Base-by-base conservation (phyloP, 2,888 invertebrate species). In the Drosophila tanythrix region DNA sequence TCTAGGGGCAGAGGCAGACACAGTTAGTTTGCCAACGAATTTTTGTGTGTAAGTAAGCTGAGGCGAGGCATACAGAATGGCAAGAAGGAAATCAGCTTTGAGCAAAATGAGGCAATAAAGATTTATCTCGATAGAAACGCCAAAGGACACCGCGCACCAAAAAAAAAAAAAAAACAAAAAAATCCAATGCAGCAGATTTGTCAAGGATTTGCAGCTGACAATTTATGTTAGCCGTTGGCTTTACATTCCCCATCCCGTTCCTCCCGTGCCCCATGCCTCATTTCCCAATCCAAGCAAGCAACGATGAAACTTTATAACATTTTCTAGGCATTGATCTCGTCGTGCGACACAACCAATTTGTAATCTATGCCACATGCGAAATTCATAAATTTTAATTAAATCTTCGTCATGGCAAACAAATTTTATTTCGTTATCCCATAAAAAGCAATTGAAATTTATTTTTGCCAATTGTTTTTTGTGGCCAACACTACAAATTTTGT, bases 101-200 rank as follows among this genome's bases (percentile, higher is more conserved):
- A 81, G 88, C 86, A 78, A 83, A 89, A 89, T 89, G 88, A 85
- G 88, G 81, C 86, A 88, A 88, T 89, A 88, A 88, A 88, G 89
- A 88, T 88, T 88, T 88, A 88, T 89, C 80, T 89, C 43, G 43
- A 63, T 65, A 48, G 50, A 52, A 57, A 71, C 71, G 65, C 65
- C 46, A 72, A 75, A 75, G 74, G 72, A 82, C 68, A 73, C 66
- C 80, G 80, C 70, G 73, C 25, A 15, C 58, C 70, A 46, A 64
- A 71, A 59, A 31, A 2, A 31, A 69, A 50, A 25, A 21, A 1
- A 21, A 6, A 11, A 46, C 61, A 71, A 59, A 31, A 4, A 67
- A 68, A 74, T 72, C 69, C 83, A 88, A 85, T 85, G 88, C 88
- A 80, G 82, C 83, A 83, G 87, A 87, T 87, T 87, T 89, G 89